Evolutionary conservation across 2,797 vertebrate genomes (phyloP).

Genomic region (Channa striata): DNA sequence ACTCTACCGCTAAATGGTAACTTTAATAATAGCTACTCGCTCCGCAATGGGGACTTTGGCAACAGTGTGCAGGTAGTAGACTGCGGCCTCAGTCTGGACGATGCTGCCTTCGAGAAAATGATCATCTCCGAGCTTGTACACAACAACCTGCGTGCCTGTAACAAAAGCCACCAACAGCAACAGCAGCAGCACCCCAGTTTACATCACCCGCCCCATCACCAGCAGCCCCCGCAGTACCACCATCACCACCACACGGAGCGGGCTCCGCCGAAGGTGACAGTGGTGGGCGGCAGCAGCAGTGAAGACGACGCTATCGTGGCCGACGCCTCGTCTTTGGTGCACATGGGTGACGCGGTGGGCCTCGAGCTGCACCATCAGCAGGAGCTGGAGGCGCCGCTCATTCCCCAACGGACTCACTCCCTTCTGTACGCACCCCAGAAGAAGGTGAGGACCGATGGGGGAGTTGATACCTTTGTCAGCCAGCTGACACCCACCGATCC

Average conservation of each 20-base stretch:
- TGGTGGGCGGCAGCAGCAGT: conserved; percentile 89
- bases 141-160: conserved; percentile 96
- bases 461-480: conserved; percentile 88
- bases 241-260: conserved; percentile 93
- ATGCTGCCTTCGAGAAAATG: conserved; percentile 99
- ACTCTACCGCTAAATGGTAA: conserved; percentile 99
- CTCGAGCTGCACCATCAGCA: conserved; percentile 92
- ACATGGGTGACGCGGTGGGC: conserved; percentile 83
- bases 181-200: conserved; percentile 90
- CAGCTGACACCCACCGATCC: conserved; percentile 91
- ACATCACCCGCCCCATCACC: conserved; percentile 85
- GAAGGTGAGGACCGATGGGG: conserved; percentile 90
- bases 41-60: conserved; percentile 95
- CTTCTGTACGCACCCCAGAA: conserved; percentile 99
- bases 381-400: conserved; percentile 95
- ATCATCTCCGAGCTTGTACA: conserved; percentile 99
- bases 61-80: conserved; percentile 95
- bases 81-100: conserved; percentile 98
- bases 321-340: conserved; percentile 94
- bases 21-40: conserved; percentile 99
- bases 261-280: conserved; percentile 89
- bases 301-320: conserved; percentile 92
- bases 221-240: conserved; percentile 86
- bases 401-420: conserved; percentile 99
- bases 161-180: conserved; percentile 89